These are phyloP conservation scores for Ochotona princeps DNA, from an alignment of 2,113 vertebrate genomes.

Conservation along the genomic window DNA sequence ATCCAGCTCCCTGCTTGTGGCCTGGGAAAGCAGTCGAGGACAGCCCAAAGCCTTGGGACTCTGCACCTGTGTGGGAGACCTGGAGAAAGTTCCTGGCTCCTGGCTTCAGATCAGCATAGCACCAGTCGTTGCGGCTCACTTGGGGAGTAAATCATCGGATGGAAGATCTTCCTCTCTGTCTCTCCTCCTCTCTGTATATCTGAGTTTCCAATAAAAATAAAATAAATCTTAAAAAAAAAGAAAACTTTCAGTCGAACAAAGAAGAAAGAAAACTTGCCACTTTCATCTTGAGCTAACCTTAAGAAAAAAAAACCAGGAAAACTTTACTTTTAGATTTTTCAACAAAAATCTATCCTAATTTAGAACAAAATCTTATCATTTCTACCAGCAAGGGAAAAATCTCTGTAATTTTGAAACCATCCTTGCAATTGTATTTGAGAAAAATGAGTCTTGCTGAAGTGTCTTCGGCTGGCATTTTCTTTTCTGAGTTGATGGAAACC, in stretches of 20 bases:
- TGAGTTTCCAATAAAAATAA: too few species aligned
- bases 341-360: neutral
- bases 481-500: conserved; percentile 31
- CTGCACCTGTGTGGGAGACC: too few species aligned
- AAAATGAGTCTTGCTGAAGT: neutral
- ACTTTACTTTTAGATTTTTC: neutral
- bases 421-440: conserved; percentile 33
- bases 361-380: neutral
- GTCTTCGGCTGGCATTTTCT: conserved; percentile 35
- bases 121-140: too few species aligned
- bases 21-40: too few species aligned
- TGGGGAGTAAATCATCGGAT: too few species aligned
- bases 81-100: too few species aligned
- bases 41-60: too few species aligned
- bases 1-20: too few species aligned
- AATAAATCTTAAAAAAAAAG: too few species aligned
- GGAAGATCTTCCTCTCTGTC: too few species aligned
- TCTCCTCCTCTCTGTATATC: too few species aligned
- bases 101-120: too few species aligned
- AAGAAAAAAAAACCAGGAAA: neutral
- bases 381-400: neutral
- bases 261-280: neutral
- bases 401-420: neutral
- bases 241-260: neutral
- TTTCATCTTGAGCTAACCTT: neutral